phyloP scores from a whole-genome alignment of 2,113 vertebrate genomes.

The Phrynosoma blainvillii region DNA sequence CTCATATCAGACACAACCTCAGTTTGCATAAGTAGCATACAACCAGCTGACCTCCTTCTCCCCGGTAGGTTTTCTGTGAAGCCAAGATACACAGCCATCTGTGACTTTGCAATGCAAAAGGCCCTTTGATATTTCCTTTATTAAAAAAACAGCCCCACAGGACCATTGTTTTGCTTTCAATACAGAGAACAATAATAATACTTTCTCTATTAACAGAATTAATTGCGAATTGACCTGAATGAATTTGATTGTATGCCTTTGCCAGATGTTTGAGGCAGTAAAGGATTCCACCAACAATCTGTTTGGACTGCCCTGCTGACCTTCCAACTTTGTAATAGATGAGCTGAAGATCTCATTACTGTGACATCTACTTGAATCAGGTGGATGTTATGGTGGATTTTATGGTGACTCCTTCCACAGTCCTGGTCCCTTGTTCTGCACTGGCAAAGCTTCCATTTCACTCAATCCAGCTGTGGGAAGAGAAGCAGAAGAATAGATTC shows the following conservation, averaged over 20 bases:
- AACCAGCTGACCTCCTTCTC: neutral
- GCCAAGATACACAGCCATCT: neutral
- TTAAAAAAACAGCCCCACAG: neutral
- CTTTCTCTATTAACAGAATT: neutral
- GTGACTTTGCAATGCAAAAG: slow-evolving; percentile 2
- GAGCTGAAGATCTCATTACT: neutral
- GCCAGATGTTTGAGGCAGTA: neutral
- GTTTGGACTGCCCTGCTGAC: neutral
- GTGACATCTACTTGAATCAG: too few relatives aligned
- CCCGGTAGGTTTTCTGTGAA: neutral
- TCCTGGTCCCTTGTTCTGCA: too few relatives aligned
- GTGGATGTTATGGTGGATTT: too few relatives aligned
- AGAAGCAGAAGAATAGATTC: too few relatives aligned
- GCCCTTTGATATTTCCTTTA: neutral
- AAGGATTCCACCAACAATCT: neutral
- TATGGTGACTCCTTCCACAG: too few relatives aligned
- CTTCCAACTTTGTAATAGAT: neutral
- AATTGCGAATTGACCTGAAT: neutral
- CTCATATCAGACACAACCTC: neutral
- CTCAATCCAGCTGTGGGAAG: too few relatives aligned
- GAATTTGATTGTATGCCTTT: neutral
- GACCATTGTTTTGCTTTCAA: slow-evolving; percentile 18
- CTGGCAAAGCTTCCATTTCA: too few relatives aligned
- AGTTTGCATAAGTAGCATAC: neutral
- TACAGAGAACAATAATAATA: neutral